These are phyloP conservation scores for Megalops cyprinoides DNA, from an alignment of 2,797 vertebrate genomes.

Conservation along the genomic window DNA sequence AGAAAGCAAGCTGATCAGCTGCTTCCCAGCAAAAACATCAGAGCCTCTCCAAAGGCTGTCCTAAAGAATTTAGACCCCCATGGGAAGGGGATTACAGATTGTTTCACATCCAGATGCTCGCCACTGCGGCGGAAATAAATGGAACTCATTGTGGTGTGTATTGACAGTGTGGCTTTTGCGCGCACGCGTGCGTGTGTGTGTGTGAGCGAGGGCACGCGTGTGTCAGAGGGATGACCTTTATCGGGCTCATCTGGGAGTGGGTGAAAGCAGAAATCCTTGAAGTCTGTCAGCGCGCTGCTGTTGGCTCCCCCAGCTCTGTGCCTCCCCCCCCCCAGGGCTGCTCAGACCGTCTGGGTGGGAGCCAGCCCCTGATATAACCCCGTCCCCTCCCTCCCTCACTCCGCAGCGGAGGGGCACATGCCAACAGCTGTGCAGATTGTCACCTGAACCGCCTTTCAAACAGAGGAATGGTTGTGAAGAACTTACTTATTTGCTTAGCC, in stretches of 20 bases:
- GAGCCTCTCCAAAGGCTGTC: background rate
- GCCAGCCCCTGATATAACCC: background rate
- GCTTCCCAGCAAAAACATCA: background rate
- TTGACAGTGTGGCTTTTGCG: no score
- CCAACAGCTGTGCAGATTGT: background rate
- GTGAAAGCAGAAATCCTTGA: conserved; percentile 13
- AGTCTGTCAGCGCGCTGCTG: background rate
- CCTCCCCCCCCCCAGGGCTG: background rate
- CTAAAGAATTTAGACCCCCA: background rate
- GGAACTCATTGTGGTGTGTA: background rate
- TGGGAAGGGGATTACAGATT: background rate
- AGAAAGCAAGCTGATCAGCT: no score
- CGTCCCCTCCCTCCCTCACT: background rate
- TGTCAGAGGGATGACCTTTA: background rate
- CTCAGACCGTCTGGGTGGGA: background rate
- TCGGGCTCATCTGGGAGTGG: background rate
- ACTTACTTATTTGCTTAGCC: background rate
- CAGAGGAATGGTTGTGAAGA: background rate
- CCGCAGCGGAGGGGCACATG: background rate
- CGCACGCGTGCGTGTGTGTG: no score
- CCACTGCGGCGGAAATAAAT: no score
- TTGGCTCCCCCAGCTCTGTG: background rate
- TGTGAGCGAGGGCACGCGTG: no score
- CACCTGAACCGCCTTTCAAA: background rate
- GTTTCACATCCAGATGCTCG: background rate